Evolutionary conservation across 2,888 invertebrate genomes (phyloP).

Genomic region (Harpagoxenus sublaevis): DNA sequence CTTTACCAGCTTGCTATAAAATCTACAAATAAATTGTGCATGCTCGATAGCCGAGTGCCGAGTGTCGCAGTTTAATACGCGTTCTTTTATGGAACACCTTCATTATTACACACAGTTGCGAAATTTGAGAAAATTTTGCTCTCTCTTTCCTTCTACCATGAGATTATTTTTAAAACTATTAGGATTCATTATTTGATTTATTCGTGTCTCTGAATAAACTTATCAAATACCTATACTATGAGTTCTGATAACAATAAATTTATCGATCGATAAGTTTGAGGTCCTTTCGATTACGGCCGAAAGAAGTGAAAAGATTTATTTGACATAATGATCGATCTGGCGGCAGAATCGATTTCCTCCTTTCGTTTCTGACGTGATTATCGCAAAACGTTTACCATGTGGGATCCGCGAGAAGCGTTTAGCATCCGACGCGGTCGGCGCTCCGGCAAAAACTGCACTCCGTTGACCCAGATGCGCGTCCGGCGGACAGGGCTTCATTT

Average conservation of each 20-base stretch:
- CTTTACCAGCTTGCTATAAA: conserved; percentile 13
- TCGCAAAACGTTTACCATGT: conserved; percentile 47
- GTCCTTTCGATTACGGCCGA: neutral
- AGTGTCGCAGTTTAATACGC: neutral
- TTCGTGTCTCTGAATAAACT: neutral
- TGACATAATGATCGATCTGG: conserved; percentile 22
- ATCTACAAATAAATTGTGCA: conserved; percentile 23
- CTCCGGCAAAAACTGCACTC: conserved; percentile 42
- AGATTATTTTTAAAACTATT: neutral
- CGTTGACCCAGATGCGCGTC: conserved; percentile 45
- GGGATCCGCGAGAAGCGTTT: conserved; percentile 43
- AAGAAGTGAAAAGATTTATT: conserved; percentile 16
- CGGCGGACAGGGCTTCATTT: conserved; percentile 46
- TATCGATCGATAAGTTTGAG: neutral
- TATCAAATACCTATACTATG: neutral
- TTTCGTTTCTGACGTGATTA: conserved; percentile 39
- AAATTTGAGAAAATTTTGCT: neutral
- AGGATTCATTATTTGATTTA: neutral
- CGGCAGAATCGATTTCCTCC: conserved; percentile 30
- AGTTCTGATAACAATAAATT: conserved; percentile 9
- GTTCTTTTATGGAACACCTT: neutral
- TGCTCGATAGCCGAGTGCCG: neutral
- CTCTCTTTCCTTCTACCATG: neutral
- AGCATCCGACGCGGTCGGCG: conserved; percentile 2
- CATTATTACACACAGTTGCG: too few species aligned